Evolutionary conservation across 2,797 vertebrate genomes (phyloP), one percentile per base, ranked within the genome.

Genomic region (Leptoclinus maculatus): DNA sequence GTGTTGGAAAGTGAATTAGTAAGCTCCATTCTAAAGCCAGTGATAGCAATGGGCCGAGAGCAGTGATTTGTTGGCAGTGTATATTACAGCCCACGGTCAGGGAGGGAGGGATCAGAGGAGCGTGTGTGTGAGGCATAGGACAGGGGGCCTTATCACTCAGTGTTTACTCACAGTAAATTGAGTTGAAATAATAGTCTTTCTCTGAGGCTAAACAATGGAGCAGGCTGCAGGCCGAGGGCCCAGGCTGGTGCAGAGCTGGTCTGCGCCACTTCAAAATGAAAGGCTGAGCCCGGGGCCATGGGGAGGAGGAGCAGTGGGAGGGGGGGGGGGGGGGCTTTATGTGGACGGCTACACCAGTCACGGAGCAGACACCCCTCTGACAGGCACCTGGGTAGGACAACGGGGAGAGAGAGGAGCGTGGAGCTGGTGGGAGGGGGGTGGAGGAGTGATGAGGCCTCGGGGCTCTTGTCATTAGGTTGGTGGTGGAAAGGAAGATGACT

Each of bases 131-230:
- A 85, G 68, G 84, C 82, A 90, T 92, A 82, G 91, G 89, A 91
- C 77, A 81, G 89, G 87, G 90, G 85, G 90, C 85, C 91, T 92
- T 94, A 96, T 95, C 94, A 92, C 87, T 96, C 95, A 95, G 92
- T 95, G 95, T 95, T 95, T 96, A 95, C 95, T 95, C 93, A 91
- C 92, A 95, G 92, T 95, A 94, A 95, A 95, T 95, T 95, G 94
- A 95, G 94, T 95, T 95, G 94, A 95, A 95, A 96, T 95, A 96
- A 96, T 96, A 94, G 94, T 93, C 89, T 95, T 95, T 94, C 93
- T 94, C 92, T 79, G 86, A 89, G 89, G 85, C 89, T 81, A 93
- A 93, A 95, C 94, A 95, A 95, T 95, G 88, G 92, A 90, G 90
- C 89, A 86, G 92, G 91, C 90, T 92, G 90, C 87, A 85, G 89